A percentile compares a stretch with the other conserved stretches of the same genome.
Conservation (phyloP, 2,113 vertebrate genomes). For the Neoarius graeffei region DNA sequence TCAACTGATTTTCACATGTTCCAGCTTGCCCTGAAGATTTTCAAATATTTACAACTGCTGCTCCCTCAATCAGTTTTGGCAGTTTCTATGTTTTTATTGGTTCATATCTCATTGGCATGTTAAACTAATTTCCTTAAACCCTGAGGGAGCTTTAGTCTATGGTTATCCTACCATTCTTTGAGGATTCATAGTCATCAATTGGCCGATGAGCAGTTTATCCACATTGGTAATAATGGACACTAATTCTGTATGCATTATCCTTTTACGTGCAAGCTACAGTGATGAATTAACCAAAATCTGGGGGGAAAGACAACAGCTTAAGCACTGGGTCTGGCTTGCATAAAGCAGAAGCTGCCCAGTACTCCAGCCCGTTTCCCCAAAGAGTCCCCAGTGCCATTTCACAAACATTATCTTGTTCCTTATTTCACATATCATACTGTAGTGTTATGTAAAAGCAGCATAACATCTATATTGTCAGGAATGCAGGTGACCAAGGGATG, state of each 20-base stretch:
- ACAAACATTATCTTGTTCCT: not conserved
- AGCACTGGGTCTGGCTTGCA: not conserved
- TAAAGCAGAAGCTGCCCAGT: not conserved
- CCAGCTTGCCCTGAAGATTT: not conserved
- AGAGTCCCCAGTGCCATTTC: not conserved
- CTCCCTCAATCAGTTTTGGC: not conserved
- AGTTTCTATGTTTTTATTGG: not conserved
- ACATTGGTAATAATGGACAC: not conserved
- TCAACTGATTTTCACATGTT: not conserved
- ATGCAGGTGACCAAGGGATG: too few relatives aligned
- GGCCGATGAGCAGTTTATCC: not conserved
- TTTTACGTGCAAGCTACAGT: not conserved
- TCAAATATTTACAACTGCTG: not conserved
- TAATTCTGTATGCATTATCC: not conserved
- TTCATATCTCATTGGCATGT: not conserved
- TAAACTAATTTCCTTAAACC: not conserved
- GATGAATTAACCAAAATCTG: not conserved
- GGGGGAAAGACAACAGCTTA: not conserved
- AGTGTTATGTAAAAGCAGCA: not conserved
- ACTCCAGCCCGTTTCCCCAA: not conserved
- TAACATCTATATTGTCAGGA: not conserved
- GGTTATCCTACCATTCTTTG: not conserved
- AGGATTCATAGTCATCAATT: not conserved
- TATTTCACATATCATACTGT: not conserved
- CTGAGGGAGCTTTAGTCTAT: not conserved